Conservation (phyloP, 2,888 invertebrate genomes). For the Drosophila meridiana region DNA sequence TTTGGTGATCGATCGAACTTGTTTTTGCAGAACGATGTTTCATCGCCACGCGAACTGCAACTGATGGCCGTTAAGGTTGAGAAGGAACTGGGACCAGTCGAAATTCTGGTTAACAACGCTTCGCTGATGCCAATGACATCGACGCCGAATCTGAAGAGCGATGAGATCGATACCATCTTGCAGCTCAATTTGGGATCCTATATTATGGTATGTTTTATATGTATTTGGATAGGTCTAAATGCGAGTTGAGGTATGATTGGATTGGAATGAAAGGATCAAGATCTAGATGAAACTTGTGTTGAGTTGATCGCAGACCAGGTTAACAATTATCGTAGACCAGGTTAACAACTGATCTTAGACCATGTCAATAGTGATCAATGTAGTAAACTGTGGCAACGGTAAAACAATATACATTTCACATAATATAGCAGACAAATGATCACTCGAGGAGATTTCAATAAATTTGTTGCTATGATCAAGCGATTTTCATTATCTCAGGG, state of each 20-base stretch:
- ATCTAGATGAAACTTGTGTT: too few species aligned
- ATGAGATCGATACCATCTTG: constrained; percentile 84
- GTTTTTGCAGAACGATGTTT: constrained; percentile 82
- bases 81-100: constrained; percentile 84
- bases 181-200: constrained; percentile 85
- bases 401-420: too few species aligned
- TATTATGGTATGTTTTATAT: constrained; percentile 81
- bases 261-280: too few species aligned
- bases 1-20: neutral
- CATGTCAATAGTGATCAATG: too few species aligned
- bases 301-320: too few species aligned
- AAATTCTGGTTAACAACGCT: constrained; percentile 86
- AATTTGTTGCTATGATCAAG: too few species aligned
- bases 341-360: too few species aligned
- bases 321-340: too few species aligned
- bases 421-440: too few species aligned
- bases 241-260: neutral
- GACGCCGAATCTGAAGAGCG: constrained; percentile 82
- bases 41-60: constrained; percentile 82
- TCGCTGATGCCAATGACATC: constrained; percentile 85
- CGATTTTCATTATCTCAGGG: too few species aligned
- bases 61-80: constrained; percentile 82
- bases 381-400: too few species aligned
- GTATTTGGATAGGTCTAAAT: neutral
- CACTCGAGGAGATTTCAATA: too few species aligned